Percentiles rank a stretch among this genome's conserved stretches.
Evolutionary conservation across 2,888 invertebrate species (phyloP).

Genomic region (Aphodius sticticus): DNA sequence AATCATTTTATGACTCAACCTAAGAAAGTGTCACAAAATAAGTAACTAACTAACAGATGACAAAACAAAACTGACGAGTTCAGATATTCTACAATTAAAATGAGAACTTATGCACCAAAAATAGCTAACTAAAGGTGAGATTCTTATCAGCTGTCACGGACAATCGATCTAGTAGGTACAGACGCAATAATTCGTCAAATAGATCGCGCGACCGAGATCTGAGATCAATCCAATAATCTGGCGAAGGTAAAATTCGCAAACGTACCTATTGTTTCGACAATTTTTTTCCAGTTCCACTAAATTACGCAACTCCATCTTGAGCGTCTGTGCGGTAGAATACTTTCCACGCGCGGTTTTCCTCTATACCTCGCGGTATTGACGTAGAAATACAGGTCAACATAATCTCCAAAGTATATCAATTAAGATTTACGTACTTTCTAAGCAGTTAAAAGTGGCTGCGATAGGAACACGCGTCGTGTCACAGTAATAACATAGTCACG

Average conservation of each 20-base stretch:
- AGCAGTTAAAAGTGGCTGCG: background rate
- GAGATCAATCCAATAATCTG: no score
- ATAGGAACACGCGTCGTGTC: background rate
- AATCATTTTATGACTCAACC: no score
- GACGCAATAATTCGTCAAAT: background rate
- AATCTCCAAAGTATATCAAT: conserved; percentile 15
- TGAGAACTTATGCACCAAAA: no score
- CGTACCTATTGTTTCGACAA: background rate
- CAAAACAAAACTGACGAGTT: no score
- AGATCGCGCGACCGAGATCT: no score
- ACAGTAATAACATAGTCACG: background rate
- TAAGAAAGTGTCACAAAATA: no score
- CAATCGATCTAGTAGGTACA: background rate
- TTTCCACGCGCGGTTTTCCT: background rate
- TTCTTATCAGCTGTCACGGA: background rate
- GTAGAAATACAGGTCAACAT: conserved; percentile 5
- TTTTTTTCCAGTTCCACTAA: background rate
- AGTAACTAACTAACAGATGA: no score
- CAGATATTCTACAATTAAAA: no score
- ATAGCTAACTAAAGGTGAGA: background rate
- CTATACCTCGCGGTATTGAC: background rate
- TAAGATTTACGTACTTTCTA: conserved; percentile 18
- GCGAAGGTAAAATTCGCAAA: no score
- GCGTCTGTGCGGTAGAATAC: background rate
- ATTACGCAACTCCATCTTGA: background rate